phyloP scores from a whole-genome alignment of 2,797 vertebrate species.

The Acanthis flammea region DNA sequence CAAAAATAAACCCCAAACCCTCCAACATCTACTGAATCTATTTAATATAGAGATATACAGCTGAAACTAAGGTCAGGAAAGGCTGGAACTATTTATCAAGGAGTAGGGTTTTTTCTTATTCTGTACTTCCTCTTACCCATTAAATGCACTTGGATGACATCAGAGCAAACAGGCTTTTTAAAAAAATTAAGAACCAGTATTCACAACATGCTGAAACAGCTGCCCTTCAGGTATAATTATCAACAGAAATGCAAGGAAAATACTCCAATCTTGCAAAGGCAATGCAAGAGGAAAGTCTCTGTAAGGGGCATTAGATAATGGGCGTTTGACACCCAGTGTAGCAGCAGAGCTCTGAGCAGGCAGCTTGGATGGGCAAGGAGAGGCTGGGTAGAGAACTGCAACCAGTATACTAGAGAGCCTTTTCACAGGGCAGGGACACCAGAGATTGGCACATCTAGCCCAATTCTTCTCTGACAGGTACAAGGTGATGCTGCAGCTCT shows the following conservation, averaged over 20 bases:
- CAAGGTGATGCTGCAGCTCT: neutral
- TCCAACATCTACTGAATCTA: neutral
- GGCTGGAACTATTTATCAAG: neutral
- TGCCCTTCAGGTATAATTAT: neutral
- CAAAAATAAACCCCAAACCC: neutral
- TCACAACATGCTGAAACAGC: neutral
- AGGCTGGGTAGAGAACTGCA: neutral
- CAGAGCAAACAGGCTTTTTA: neutral
- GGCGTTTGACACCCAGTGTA: neutral
- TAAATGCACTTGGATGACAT: neutral
- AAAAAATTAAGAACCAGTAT: neutral
- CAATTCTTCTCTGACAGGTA: neutral
- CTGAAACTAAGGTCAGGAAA: neutral
- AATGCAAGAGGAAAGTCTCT: neutral
- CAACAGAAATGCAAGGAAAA: neutral
- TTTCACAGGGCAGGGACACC: neutral
- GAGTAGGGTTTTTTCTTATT: neutral
- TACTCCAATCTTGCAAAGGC: neutral
- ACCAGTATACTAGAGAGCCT: neutral
- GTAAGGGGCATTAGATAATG: rapidly evolving
- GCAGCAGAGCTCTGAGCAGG: neutral
- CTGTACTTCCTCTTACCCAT: neutral
- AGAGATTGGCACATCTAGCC: neutral
- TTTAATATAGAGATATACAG: neutral
- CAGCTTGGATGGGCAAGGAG: neutral